Base-by-base conservation (phyloP, 2,113 vertebrate species). In the Laticauda colubrina region DNA sequence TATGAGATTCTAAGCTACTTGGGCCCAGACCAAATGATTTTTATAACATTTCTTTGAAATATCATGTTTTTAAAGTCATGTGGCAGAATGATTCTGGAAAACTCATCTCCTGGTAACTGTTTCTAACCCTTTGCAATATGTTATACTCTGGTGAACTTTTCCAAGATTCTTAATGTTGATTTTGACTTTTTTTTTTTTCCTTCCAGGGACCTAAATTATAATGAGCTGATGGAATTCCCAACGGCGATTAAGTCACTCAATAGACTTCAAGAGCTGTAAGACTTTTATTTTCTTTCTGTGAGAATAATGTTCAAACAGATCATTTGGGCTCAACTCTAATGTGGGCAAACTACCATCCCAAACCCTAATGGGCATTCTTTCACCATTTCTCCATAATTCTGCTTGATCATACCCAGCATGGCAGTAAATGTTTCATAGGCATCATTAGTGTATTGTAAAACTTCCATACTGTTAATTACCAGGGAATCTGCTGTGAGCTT, bases 231-330 rank as follows among this genome's bases (percentile, higher is more conserved):
- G 96, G 98, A 99, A 97, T 99, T 99, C 95, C 99, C 99, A 0
- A 94, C 98, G 95, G 98, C 99, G 91, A 98, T 99, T 96, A 98
- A 98, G 96, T 99, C 98, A 0, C 97, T 99, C 94, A 98, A 98
- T 93, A 98, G 98, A 94, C 99, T 99, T 96, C 99, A 99, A 97
- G 99, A 99, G 97, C 98, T 99, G 99, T 99, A 97, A 99, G 99
- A 97, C 51, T 95, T 92, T 94, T 94, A 23, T 92, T 90, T 94
- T 75, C 93, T 94, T 93, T 86, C 56, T 95, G 91, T 69, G 86
- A 88, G 92, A 94, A 57, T 43, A 39, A 75, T 81, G 94, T 43
- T 55, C 51, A 0, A 0, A 26, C 0, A 3, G 51, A 95, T 6
- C 89, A 24, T 23, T 57, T 92, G 91, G 55, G 1, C 0, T 43